Evolutionary conservation across 2,113 vertebrate species (phyloP).

Genomic region (Perca fluviatilis): DNA sequence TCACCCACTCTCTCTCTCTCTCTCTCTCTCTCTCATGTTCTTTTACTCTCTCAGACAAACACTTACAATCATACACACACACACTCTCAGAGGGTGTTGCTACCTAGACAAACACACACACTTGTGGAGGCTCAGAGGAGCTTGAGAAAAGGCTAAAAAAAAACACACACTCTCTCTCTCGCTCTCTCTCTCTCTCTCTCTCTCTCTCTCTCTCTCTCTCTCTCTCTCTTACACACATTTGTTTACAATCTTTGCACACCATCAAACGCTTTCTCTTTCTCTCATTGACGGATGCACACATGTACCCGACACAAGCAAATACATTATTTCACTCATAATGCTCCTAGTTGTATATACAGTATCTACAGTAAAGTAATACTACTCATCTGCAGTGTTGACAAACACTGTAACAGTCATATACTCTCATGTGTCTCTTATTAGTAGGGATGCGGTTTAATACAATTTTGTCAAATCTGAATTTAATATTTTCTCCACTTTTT

Average conservation of each 20-base stretch:
- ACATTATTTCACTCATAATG: neutral
- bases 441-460: neutral
- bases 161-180: neutral
- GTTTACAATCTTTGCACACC: conserved; percentile 22
- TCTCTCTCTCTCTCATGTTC: conserved; percentile 24
- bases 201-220: too few relatives aligned
- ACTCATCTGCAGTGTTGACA: neutral
- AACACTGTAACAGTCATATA: neutral
- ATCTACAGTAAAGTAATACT: neutral
- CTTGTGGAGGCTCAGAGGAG: conserved; percentile 57
- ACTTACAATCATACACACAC: conserved; percentile 40
- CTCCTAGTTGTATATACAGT: neutral
- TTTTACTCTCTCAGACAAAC: conserved; percentile 53
- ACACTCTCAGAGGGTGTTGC: conserved; percentile 19
- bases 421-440: neutral
- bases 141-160: conserved; percentile 42
- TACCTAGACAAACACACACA: conserved; percentile 60
- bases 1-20: conserved; percentile 33
- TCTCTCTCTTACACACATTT: conserved; percentile 16
- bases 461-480: conserved; percentile 23
- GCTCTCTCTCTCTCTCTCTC: too few relatives aligned
- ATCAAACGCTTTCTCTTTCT: neutral
- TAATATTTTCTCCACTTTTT: conserved; percentile 1
- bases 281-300: conserved; percentile 11
- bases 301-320: neutral